phyloP scores from a whole-genome alignment of 1,140 invertebrate species.

The Drosophila miranda region DNA sequence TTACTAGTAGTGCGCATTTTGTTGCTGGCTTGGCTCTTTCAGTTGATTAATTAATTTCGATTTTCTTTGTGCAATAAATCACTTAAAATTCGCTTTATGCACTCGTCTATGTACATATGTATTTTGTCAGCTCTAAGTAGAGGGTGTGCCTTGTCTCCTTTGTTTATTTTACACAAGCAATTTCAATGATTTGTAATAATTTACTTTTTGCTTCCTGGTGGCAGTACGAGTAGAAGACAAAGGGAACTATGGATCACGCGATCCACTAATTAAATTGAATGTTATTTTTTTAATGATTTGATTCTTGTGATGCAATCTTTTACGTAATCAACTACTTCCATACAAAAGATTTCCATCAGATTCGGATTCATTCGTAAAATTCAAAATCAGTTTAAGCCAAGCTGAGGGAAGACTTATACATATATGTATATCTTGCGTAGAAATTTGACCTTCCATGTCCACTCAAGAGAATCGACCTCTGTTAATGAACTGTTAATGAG shows the following conservation, averaged over 20 bases:
- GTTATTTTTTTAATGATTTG: not conserved
- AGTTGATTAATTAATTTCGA: conserved; percentile 56
- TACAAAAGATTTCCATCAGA: conserved; percentile 5
- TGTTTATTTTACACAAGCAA: conserved; percentile 25
- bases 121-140: conserved; percentile 11
- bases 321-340: conserved; percentile 13
- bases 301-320: conserved; percentile 28
- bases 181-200: conserved; percentile 37
- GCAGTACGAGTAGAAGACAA: conserved; percentile 27
- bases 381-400: too few species aligned
- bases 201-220: conserved; percentile 31
- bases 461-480: conserved; percentile 19
- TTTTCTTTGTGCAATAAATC: conserved; percentile 53
- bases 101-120: conserved; percentile 34
- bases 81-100: conserved; percentile 40
- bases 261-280: conserved; percentile 1
- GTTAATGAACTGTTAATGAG: conserved; percentile 46
- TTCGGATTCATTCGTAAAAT: too few species aligned
- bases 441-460: not conserved
- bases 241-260: conserved; percentile 29
- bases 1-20: conserved; percentile 44
- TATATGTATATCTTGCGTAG: too few species aligned
- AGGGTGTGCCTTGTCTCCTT: conserved; percentile 21
- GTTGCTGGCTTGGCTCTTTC: conserved; percentile 9
- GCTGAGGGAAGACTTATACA: too few species aligned